Evolutionary conservation across 2,888 invertebrate species (phyloP), one percentile per base, ranked within the genome.

Genomic region (Thymelicus sylvestris): DNA sequence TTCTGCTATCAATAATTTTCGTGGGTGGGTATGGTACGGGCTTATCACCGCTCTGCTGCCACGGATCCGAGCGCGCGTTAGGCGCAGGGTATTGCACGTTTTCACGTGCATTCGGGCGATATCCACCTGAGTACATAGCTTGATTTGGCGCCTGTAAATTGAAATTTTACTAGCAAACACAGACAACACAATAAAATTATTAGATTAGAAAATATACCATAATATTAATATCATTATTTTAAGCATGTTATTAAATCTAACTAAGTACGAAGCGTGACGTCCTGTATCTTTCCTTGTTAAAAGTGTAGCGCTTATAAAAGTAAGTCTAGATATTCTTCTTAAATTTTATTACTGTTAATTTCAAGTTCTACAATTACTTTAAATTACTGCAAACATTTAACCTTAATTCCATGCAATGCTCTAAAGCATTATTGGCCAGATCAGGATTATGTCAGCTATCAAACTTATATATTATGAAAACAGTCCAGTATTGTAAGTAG

Each of bases 101-200:
- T 63, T 88, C 88, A 73, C 79, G 82, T 52, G 74, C 67, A 74
- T 78, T 85, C 60, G 84, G 83, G 57, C 88, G 88, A 75, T 87
- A 92, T 77, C 87, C 91, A 86, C 87, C 88, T 84, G 91, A 81
- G 86, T 91, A 92, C 83, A 86, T 86, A 85, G 83, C 83, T 88
- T 89, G 88, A 74, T 86, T 91, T 82, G 86, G 79, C 78, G 88
- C 91, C 93, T 93, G 92, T 79, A 92, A 93, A 91, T 88, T 86
- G 80, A 92, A 93, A 90, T 81, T 81, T 81, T 80, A 81, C 84
- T 88, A 89, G 90, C 86, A 88, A 86, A 86, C 80, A 83, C 75
- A 76, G 66, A 73, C 75, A 67, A 74, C 38, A 73, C 57, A 71
- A 52, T 71, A 74, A 74, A 64, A 61, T 38, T 55, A 71, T 72